phyloP scores from a whole-genome alignment of 2,113 vertebrate genomes.

The Oreochromis tanganicae region DNA sequence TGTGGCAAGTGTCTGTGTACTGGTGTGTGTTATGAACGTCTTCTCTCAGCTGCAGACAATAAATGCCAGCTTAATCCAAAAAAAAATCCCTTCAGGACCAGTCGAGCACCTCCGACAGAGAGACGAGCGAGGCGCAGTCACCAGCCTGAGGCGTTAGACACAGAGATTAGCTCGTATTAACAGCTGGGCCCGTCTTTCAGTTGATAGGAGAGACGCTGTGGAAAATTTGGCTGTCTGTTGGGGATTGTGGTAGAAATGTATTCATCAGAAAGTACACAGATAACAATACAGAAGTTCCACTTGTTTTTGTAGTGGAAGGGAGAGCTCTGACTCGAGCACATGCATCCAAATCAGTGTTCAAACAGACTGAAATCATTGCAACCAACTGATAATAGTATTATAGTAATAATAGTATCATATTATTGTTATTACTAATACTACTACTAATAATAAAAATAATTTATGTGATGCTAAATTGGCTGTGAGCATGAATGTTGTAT shows the following conservation, averaged over 20 bases:
- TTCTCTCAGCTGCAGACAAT: constrained; percentile 29
- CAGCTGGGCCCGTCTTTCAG: constrained; percentile 25
- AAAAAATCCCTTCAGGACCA: constrained; percentile 34
- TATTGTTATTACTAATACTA: background rate
- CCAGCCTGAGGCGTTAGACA: constrained; percentile 16
- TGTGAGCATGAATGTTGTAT: background rate
- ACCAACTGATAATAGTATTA: background rate
- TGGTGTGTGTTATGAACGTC: constrained; percentile 7
- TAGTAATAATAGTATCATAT: background rate
- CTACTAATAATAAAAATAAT: background rate
- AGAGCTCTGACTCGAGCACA: background rate
- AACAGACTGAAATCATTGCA: background rate
- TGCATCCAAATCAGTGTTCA: background rate
- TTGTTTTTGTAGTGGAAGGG: background rate
- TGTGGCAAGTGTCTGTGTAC: background rate
- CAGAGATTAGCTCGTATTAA: constrained; percentile 51
- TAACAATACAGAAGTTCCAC: background rate
- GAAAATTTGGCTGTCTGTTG: background rate
- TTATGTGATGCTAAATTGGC: background rate
- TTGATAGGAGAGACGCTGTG: constrained; percentile 6
- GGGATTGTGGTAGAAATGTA: constrained; percentile 12
- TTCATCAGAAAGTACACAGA: background rate
- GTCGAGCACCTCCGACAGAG: constrained; percentile 20
- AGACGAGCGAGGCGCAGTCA: background rate
- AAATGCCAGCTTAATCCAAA: constrained; percentile 34